phyloP scores from a whole-genome alignment of 1,140 invertebrate species.

The Bombus balteatus region DNA sequence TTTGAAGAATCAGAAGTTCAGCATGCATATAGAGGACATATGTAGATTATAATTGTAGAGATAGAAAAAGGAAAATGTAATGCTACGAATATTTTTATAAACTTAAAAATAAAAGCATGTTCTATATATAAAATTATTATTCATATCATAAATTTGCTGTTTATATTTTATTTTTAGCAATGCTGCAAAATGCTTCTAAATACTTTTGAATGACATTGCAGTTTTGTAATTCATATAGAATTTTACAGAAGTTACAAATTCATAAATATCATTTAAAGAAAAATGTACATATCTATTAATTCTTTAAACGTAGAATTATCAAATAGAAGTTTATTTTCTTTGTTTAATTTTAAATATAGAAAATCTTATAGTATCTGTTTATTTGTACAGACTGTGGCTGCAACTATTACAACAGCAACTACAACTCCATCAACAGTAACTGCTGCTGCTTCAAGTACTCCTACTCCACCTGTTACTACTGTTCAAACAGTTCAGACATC shows the following conservation, averaged over 20 bases:
- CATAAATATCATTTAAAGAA: not conserved
- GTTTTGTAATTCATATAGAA: slow-evolving; percentile 22
- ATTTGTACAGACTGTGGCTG: slow-evolving; percentile 76
- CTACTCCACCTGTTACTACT: slow-evolving; percentile 62
- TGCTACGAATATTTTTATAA: not conserved
- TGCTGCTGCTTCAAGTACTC: slow-evolving; percentile 69
- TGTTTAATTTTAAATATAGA: slow-evolving; percentile 9
- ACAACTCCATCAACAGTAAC: slow-evolving; percentile 73
- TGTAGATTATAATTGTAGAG: slow-evolving; percentile 31
- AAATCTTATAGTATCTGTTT: slow-evolving; percentile 33
- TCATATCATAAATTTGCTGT: slow-evolving; percentile 33
- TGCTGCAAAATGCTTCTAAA: slow-evolving; percentile 28
- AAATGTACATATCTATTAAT: not conserved
- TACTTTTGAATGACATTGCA: slow-evolving; percentile 6
- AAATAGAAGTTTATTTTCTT: not conserved
- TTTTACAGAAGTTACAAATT: not conserved
- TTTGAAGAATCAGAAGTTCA: slow-evolving; percentile 43
- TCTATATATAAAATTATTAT: slow-evolving; percentile 21
- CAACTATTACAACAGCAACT: slow-evolving; percentile 74
- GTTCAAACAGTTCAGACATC: slow-evolving; percentile 74
- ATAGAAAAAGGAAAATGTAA: not conserved
- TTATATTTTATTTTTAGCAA: slow-evolving; percentile 41
- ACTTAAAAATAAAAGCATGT: slow-evolving; percentile 29
- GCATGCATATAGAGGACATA: slow-evolving; percentile 49
- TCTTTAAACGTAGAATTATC: not conserved